A percentile compares a stretch with the other conserved stretches of the same genome.
Evolutionary conservation across 2,797 vertebrate species (phyloP).

Genomic region (Lithobates sylvaticus): DNA sequence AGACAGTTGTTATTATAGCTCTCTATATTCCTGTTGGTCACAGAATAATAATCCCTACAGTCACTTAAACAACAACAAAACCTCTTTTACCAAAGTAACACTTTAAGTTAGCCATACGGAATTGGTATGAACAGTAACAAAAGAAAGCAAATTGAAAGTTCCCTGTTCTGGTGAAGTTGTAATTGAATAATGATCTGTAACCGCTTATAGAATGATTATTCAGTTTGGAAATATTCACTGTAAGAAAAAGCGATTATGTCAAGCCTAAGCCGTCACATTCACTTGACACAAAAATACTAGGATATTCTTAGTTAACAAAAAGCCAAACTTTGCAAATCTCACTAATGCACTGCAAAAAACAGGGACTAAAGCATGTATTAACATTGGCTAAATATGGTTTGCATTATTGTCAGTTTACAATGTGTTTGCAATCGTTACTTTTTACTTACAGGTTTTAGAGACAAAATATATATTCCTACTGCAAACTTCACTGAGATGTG

Average conservation of each 20-base stretch:
- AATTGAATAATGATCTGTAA: neutral
- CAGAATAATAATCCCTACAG: too few species aligned
- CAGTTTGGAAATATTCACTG: neutral
- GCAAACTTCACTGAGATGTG: too few species aligned
- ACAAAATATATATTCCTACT: neutral
- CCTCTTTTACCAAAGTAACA: neutral
- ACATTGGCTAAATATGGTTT: neutral
- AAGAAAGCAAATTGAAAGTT: neutral
- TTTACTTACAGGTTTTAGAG: neutral
- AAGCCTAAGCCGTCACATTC: neutral
- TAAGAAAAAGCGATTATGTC: neutral
- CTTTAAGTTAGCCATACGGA: neutral
- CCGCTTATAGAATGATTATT: neutral
- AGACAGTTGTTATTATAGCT: too few species aligned
- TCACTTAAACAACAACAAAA: too few species aligned
- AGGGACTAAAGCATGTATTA: neutral
- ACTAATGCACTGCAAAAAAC: neutral
- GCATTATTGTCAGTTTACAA: neutral
- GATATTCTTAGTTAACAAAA: neutral
- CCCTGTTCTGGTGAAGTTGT: neutral
- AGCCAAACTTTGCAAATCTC: neutral
- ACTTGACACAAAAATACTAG: neutral
- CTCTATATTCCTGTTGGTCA: too few species aligned
- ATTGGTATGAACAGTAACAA: neutral
- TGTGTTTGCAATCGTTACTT: neutral